Evolutionary conservation across 2,888 invertebrate species (phyloP), one percentile per base, ranked within the genome.

Genomic region (Acholoe squamosa): DNA sequence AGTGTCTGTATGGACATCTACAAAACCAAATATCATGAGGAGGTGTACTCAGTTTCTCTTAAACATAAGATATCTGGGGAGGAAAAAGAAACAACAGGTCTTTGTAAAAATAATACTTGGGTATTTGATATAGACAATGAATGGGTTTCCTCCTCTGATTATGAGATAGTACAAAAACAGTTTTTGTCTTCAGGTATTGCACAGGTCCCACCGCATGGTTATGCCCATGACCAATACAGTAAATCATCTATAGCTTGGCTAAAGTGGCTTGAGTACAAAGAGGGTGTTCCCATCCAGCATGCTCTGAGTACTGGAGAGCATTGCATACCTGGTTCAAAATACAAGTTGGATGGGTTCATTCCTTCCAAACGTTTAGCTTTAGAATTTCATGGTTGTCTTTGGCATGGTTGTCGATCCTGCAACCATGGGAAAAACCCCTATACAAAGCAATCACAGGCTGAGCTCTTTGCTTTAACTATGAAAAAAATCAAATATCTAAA

Each of bases 1-100:
- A 88, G 88, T 88, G 56, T 56, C 25, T 88, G 88, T 28, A 88
- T 88, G 88, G 56, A 0, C 7, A 88, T 88, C n/a, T 88, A 54
- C 28, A 88, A 88, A 54, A 52, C 52, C n/a, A 52, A 56, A 12
- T 88, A 16, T 52, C 19, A 52, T 25, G 56, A 88, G 52, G 88
- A 88, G 25, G n/a, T 1, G 3, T 31, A 88, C 25, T 0, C 7
- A 3, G 88, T 56, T 3, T 25, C 14, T 12, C 28, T 88, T 3
- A 88, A 56, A 14, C 22, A 88, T 51, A 88, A 88, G n/a, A 1
- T 22, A 88, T 31, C 54, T 25, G 28, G 28, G 1, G 54, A 43
- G 3, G 31, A 31, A 14, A 88, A 0, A 19, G 22, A 51, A 56
- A n/a, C n/a, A 3, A 52, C n/a, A 14, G 88, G 12, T 5, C 5